Evolutionary conservation across 2,888 invertebrate genomes (phyloP), one percentile per base, ranked within the genome.

Genomic region (Esperia sulphurella): DNA sequence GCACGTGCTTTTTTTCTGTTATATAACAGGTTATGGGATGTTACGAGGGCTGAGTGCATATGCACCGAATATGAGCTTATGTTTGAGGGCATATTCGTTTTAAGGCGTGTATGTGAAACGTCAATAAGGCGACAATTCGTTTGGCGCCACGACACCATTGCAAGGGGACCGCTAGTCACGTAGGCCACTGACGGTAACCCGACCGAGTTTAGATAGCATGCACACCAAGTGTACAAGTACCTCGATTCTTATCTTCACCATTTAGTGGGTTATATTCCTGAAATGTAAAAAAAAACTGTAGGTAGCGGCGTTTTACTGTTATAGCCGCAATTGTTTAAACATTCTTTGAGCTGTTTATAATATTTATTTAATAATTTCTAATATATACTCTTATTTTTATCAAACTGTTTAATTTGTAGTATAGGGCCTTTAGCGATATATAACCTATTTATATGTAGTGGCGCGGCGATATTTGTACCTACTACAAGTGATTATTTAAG

Each of bases 101-200:
- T 49, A 54, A 50, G 48, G 59, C 58, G 59, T 63, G 53, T 40
- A 9, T n/a, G 44, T 31, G 45, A 42, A 29, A 60, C 71, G 82
- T 83, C 78, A 66, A 76, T 86, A 87, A 79, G 84, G 78, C 80
- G 78, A 76, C 77, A 83, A 72, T 81, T 90, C 67, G 90, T 80
- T 80, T 87, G 79, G 84, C 90, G 69, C 79, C 73, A 69, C 73
- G 86, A 69, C 85, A 82, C 90, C 90, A 90, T 89, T 83, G 79
- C 79, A 61, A 68, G 75, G 78, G 75, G 72, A 64, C 78, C 71
- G 70, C 64, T 60, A 83, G 90, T 90, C 90, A 90, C 90, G 90
- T 90, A 90, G 83, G 89, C 90, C 85, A 87, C 79, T 74, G 59
- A 58, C 71, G 67, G 61, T 62, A 79, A 71, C 58, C 74, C 84